Evolutionary conservation across 2,797 vertebrate species (phyloP).

Genomic region (Corythornis leucogaster): DNA sequence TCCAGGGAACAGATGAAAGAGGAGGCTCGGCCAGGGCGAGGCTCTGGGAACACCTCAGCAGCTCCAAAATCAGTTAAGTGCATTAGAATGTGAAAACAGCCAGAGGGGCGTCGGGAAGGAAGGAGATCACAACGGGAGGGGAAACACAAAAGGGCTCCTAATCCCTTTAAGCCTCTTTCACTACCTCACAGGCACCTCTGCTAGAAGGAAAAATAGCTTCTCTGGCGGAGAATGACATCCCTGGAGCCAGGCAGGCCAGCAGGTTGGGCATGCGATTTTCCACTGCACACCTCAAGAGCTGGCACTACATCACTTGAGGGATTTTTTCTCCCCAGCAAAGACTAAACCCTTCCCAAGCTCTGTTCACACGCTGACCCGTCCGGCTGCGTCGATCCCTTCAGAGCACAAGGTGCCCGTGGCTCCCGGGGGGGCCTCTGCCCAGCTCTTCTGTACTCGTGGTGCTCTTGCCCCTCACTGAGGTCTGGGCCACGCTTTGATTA

Average conservation of each 20-base stretch:
- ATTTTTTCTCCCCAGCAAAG: not conserved
- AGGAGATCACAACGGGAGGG: slow-evolving; percentile 16
- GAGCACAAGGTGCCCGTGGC: not conserved
- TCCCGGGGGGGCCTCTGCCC: not conserved
- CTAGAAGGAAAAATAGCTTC: not conserved
- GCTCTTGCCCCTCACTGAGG: not conserved
- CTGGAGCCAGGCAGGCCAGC: slow-evolving; percentile 20
- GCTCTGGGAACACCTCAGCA: slow-evolving; percentile 48
- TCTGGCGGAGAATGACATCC: not conserved
- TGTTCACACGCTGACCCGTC: not conserved
- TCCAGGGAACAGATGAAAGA: slow-evolving; percentile 51
- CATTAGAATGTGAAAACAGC: slow-evolving; percentile 53
- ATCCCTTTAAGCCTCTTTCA: slow-evolving; percentile 30
- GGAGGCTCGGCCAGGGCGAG: slow-evolving; percentile 37
- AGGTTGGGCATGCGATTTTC: slow-evolving; percentile 36
- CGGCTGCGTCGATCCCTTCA: not conserved
- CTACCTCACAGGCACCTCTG: slow-evolving; percentile 36
- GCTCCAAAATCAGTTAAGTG: slow-evolving; percentile 20
- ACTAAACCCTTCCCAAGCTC: not conserved
- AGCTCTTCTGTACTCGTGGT: not conserved
- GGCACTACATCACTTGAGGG: not conserved
- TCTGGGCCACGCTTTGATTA: not conserved
- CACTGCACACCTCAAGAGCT: not conserved
- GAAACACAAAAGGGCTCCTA: slow-evolving; percentile 49
- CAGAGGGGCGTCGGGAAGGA: slow-evolving; percentile 25